Evolutionary conservation across 2,888 invertebrate species (phyloP), one percentile per base, ranked within the genome.

Genomic region (Agriopis leucophaearia): DNA sequence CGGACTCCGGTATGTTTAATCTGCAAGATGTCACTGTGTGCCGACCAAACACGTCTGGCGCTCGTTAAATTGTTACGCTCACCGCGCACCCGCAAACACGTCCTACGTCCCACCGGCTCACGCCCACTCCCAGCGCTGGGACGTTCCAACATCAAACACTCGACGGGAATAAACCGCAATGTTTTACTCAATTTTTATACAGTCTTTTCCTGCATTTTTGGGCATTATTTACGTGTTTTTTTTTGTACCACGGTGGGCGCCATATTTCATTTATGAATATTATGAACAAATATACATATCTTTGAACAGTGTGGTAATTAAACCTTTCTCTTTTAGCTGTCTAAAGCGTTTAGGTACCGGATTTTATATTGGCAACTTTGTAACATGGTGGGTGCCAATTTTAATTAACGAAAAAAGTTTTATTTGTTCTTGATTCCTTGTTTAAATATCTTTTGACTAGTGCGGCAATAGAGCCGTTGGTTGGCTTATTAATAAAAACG

Each of bases 21-120:
- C 85, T 85, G 76, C 77, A 79, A 82, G 87, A 86, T 86, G 85
- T 83, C 81, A 80, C 81, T 79, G 81, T 85, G 81, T 81, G 78
- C 71, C 10, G 45, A 8, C 8, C 80, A 82, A 82, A 84, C 79
- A 85, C 76, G 77, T 73, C 78, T 77, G 74, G 73, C 62, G 80
- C 89, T 89, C 88, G 89, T 89, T 89, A 89, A 89, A 89, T 79
- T 84, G 77, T 79, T 84, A 82, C 89, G 89, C 85, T 86, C 74
- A 68, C 72, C 67, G 70, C 73, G 75, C 75, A 76, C 76, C 73
- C 58, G 65, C 72, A 72, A 74, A 74, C 66, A 74, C 60, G 59
- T 12, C 51, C 66, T 59, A 64, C 62, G 51, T 36, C 65, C 66
- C 27, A 61, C 55, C 27, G 45, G 27, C 35, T 42, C 63, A 56